Percentiles rank a stretch among this genome's conserved stretches.
phyloP scores from a whole-genome alignment of 2,113 vertebrate genomes.

The Vireo altiloquus region DNA sequence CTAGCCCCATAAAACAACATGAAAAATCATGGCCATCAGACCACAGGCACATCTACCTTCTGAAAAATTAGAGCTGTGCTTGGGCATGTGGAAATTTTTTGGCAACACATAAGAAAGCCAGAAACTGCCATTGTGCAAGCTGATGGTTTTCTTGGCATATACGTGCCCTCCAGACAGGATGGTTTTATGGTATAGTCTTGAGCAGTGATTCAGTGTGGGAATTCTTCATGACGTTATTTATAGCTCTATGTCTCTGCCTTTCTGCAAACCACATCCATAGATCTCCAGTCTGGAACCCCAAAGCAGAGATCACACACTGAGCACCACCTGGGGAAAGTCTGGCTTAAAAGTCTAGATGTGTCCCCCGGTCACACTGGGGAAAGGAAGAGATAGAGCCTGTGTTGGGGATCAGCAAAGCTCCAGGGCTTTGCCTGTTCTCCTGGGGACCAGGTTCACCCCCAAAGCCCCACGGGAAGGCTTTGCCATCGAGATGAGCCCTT shows the following conservation, averaged over 20 bases:
- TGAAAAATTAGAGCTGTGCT: neutral
- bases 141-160: neutral
- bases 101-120: neutral
- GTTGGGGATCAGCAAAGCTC: too few relatives aligned
- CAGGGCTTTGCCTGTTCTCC: too few relatives aligned
- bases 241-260: neutral
- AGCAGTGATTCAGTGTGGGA: neutral
- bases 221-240: neutral
- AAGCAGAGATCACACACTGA: neutral
- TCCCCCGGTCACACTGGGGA: neutral
- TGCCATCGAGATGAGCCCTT: too few relatives aligned
- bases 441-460: too few relatives aligned
- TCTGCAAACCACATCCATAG: neutral
- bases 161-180: neutral
- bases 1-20: neutral
- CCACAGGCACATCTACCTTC: neutral
- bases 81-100: neutral
- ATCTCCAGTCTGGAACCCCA: neutral
- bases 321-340: neutral
- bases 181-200: neutral
- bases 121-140: neutral
- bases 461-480: too few relatives aligned
- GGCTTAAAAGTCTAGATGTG: neutral
- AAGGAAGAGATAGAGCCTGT: neutral
- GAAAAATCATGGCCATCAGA: neutral